Percentiles rank a stretch among this genome's conserved stretches.
Conservation (phyloP, 2,797 vertebrate genomes). For the Scleropages formosus region DNA sequence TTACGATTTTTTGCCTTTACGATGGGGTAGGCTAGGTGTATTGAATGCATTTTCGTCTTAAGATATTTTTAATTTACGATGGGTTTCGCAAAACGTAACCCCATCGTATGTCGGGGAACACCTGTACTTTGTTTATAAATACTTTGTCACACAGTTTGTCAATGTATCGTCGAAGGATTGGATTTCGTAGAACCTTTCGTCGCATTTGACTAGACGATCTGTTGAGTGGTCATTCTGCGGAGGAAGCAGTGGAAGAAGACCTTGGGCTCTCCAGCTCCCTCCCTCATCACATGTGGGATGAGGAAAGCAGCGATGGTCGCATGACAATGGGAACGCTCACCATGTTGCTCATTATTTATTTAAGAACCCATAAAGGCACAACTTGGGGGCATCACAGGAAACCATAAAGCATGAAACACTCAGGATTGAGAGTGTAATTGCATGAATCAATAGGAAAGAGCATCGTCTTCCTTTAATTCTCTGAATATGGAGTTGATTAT, state of each 20-base stretch:
- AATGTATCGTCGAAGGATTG: too few species aligned
- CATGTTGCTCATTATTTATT: slow-evolving; percentile 23
- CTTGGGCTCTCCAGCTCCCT: neutral
- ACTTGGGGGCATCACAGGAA: neutral
- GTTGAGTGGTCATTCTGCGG: neutral
- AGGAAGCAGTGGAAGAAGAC: neutral
- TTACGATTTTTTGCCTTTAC: too few species aligned
- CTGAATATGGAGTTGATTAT: neutral
- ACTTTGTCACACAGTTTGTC: too few species aligned
- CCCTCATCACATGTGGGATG: neutral
- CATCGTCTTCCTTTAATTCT: neutral
- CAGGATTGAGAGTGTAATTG: neutral
- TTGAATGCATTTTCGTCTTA: too few species aligned
- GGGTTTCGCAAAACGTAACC: too few species aligned
- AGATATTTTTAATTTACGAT: too few species aligned
- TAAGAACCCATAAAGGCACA: slow-evolving; percentile 14
- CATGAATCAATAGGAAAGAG: slow-evolving; percentile 16
- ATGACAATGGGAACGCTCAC: neutral
- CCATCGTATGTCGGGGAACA: too few species aligned
- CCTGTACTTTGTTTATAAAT: too few species aligned
- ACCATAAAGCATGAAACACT: neutral
- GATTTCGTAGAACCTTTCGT: neutral
- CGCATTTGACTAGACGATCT: neutral
- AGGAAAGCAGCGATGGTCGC: neutral
- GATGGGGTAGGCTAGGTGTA: too few species aligned